These are phyloP conservation scores for Rhorus exstirpatorius DNA, from an alignment of 2,888 invertebrate genomes.

Conservation along the genomic window DNA sequence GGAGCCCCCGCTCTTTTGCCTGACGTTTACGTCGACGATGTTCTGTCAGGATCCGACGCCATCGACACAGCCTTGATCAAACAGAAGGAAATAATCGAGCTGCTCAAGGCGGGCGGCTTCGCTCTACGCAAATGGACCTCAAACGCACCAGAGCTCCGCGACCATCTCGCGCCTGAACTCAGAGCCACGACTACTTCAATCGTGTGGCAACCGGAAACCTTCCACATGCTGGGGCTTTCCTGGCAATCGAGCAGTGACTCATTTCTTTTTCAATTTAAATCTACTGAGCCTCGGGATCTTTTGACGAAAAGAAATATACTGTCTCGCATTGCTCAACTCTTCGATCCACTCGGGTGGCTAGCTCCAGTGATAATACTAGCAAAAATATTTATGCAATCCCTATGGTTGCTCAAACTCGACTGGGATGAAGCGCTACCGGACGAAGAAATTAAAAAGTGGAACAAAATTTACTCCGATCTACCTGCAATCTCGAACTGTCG, in stretches of 20 bases:
- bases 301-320: slow-evolving; percentile 1
- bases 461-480: slow-evolving; percentile 1
- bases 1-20: neutral
- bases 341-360: slow-evolving; percentile 10
- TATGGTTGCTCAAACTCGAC: slow-evolving; percentile 11
- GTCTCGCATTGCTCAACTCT: slow-evolving; percentile 1
- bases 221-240: slow-evolving; percentile 30
- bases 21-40: slow-evolving; percentile 1
- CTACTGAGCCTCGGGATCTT: neutral
- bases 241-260: slow-evolving; percentile 4
- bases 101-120: slow-evolving; percentile 39
- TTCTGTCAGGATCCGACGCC: slow-evolving; percentile 30
- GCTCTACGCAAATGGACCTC: slow-evolving; percentile 22
- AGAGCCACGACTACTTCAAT: slow-evolving; percentile 4
- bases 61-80: slow-evolving; percentile 7
- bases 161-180: neutral
- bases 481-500: slow-evolving; percentile 3
- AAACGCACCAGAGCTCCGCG: slow-evolving; percentile 1
- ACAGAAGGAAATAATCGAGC: slow-evolving; percentile 39
- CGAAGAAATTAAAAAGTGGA: neutral
- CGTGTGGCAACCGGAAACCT: slow-evolving; percentile 24
- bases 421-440: neutral
- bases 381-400: neutral
- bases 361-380: neutral
- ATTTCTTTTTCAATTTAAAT: neutral